A percentile compares a stretch with the other conserved stretches of the same genome.
Evolutionary conservation across 2,113 vertebrate genomes (phyloP).

Genomic region (Grammomys dolichurus): DNA sequence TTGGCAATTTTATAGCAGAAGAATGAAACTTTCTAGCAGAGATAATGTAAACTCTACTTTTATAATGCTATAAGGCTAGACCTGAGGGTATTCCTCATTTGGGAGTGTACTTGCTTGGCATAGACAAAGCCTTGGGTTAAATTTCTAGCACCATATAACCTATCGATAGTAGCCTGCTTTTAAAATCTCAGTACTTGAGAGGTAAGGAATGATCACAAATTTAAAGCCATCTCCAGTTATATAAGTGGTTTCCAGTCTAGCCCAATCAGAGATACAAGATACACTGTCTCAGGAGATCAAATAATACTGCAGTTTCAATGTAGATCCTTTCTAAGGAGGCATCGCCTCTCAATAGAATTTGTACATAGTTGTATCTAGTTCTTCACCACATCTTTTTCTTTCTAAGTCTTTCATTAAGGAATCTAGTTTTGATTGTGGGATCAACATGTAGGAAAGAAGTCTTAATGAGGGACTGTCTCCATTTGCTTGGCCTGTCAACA

Average conservation of each 20-base stretch:
- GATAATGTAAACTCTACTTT: not conserved
- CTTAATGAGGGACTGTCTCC: too few species aligned
- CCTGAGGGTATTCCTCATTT: not conserved
- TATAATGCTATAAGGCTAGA: not conserved
- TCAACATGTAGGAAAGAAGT: too few species aligned
- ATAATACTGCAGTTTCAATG: not conserved
- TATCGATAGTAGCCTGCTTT: not conserved
- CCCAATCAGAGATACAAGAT: not conserved
- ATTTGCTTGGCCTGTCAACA: not conserved
- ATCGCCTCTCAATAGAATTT: not conserved
- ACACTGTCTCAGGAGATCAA: too few species aligned
- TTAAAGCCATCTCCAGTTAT: not conserved
- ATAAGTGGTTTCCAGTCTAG: too few species aligned
- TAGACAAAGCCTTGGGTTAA: not conserved
- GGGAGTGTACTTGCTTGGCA: not conserved
- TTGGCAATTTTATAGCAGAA: not conserved
- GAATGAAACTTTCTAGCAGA: not conserved
- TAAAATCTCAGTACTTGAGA: not conserved
- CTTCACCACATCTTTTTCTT: not conserved
- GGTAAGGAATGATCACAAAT: not conserved
- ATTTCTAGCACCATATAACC: not conserved
- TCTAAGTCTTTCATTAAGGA: not conserved
- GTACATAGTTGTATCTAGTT: not conserved
- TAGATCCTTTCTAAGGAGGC: not conserved
- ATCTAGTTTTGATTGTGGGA: not conserved